Percentiles rank a stretch among this genome's conserved stretches.
Evolutionary conservation across 37 sponge, comb jelly and placozoan genomes (phyloP).

Genomic region (Beroe forskalii): DNA sequence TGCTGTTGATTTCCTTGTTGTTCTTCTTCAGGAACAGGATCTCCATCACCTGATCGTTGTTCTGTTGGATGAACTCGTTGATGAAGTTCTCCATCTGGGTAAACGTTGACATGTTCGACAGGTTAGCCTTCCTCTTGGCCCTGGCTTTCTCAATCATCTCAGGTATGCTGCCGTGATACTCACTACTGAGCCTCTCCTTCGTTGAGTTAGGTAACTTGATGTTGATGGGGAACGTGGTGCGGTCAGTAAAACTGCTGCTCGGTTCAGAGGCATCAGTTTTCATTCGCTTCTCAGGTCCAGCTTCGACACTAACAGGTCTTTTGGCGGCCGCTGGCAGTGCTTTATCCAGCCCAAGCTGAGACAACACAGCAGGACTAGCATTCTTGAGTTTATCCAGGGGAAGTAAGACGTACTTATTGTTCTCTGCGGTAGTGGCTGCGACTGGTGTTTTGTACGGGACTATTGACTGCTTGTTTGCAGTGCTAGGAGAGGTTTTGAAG

Average conservation of each 20-base stretch:
- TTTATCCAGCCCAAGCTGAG: conserved; percentile 44
- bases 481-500: background rate
- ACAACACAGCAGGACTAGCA: conserved; percentile 11
- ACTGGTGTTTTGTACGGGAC: conserved; percentile 45
- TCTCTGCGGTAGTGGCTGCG: background rate
- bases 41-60: conserved; percentile 64
- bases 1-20: conserved; percentile 53
- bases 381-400: conserved; percentile 43
- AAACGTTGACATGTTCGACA: conserved; percentile 41
- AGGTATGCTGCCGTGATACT: conserved; percentile 44
- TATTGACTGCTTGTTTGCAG: background rate
- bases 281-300: background rate
- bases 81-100: conserved; percentile 58
- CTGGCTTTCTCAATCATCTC: conserved; percentile 48
- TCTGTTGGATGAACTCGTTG: conserved; percentile 63
- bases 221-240: conserved; percentile 20
- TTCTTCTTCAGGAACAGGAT: conserved; percentile 51
- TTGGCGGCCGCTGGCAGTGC: background rate
- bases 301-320: conserved; percentile 6
- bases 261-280: background rate
- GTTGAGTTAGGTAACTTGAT: conserved; percentile 13
- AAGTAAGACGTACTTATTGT: conserved; percentile 20
- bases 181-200: background rate
- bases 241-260: background rate
- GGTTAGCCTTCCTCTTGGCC: background rate